Percentiles rank a stretch among this genome's conserved stretches.
Evolutionary conservation across 2,113 vertebrate genomes (phyloP).

Genomic region (Maccullochella peelii): DNA sequence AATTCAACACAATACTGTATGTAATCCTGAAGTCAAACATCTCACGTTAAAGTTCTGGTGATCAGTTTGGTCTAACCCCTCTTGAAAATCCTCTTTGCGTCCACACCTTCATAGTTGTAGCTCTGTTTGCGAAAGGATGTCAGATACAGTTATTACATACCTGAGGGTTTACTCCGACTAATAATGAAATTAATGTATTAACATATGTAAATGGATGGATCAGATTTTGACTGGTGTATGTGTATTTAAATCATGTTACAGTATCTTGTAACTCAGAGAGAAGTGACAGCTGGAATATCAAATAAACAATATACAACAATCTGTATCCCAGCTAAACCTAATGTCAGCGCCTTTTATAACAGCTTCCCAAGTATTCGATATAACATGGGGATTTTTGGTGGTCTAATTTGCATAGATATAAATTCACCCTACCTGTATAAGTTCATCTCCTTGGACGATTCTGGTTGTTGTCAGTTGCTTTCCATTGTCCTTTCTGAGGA

Average conservation of each 20-base stretch:
- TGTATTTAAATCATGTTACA: neutral
- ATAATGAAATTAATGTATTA: neutral
- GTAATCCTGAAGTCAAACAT: constrained; percentile 29
- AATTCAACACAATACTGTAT: constrained; percentile 47
- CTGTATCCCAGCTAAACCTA: neutral
- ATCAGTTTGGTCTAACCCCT: constrained; percentile 74
- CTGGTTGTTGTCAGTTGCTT: constrained; percentile 87
- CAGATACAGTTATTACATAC: neutral
- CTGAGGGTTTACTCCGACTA: neutral
- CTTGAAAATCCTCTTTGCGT: constrained; percentile 94
- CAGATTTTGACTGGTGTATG: neutral
- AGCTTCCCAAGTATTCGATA: neutral
- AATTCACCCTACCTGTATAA: constrained; percentile 87
- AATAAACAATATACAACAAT: neutral
- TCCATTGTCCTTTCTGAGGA: constrained; percentile 91
- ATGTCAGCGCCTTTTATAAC: neutral
- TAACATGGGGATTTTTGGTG: neutral
- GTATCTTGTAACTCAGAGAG: neutral
- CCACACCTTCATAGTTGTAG: constrained; percentile 92
- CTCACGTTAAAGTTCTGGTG: neutral
- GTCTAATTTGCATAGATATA: neutral
- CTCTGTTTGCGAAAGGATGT: constrained; percentile 79
- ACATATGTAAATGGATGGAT: neutral
- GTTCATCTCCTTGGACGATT: constrained; percentile 84
- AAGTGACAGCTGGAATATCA: neutral